Percentiles rank a stretch among this genome's conserved stretches.
phyloP scores from a whole-genome alignment of 2,113 vertebrate genomes.

The Ochotona princeps region DNA sequence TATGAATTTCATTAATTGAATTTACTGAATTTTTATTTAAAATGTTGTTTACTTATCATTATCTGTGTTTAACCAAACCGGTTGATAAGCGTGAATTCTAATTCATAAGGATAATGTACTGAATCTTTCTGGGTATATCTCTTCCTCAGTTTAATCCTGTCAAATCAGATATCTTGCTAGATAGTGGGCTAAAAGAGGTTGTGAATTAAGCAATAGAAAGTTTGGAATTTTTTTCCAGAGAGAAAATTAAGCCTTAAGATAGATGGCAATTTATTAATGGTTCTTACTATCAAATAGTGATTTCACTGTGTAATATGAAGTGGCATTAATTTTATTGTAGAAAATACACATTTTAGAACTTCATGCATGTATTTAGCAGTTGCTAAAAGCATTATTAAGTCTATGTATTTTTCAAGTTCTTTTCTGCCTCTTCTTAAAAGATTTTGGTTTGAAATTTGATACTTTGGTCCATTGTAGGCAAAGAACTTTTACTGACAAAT shows the following conservation, averaged over 20 bases:
- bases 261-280: neutral
- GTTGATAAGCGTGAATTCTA: constrained; percentile 14
- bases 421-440: neutral
- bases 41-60: neutral
- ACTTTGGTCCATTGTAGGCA: neutral
- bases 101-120: constrained; percentile 34
- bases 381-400: neutral
- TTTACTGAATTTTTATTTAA: constrained; percentile 28
- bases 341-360: constrained; percentile 16
- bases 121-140: neutral
- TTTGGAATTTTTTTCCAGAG: neutral
- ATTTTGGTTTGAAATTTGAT: neutral
- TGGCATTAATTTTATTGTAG: neutral
- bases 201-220: neutral
- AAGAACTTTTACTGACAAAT: constrained; percentile 27
- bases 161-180: neutral
- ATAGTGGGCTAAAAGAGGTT: neutral
- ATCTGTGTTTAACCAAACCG: neutral
- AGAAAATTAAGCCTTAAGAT: neutral
- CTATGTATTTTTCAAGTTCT: neutral
- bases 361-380: neutral
- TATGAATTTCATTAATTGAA: constrained; percentile 22
- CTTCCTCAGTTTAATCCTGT: neutral
- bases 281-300: neutral
- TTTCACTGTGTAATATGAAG: constrained; percentile 15